Evolutionary conservation across 2,888 invertebrate species (phyloP).

Genomic region (Plutella xylostella): DNA sequence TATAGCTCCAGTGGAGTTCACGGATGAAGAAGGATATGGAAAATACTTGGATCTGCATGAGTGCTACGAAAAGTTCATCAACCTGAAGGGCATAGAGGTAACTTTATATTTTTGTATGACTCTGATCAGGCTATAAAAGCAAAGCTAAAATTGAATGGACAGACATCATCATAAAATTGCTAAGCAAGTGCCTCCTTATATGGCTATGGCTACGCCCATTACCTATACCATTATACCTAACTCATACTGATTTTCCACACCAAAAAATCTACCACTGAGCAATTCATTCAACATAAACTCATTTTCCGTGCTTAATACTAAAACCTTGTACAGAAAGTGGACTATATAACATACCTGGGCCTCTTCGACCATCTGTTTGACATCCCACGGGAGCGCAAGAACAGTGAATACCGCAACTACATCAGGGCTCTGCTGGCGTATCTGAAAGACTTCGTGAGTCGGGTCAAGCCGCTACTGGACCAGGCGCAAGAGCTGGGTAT

Average conservation of each 20-base stretch:
- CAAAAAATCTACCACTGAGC: background rate
- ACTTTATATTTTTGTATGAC: too few species aligned
- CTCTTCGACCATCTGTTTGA: slow-evolving; percentile 97
- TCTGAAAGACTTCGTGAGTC: slow-evolving; percentile 81
- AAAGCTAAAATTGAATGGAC: too few species aligned
- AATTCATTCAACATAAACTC: too few species aligned
- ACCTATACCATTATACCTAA: too few species aligned
- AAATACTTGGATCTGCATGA: slow-evolving; percentile 97
- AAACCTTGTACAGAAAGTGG: slow-evolving; percentile 86
- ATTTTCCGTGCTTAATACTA: slow-evolving; percentile 16
- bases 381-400: slow-evolving; percentile 91
- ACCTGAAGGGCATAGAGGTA: slow-evolving; percentile 95
- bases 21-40: slow-evolving; percentile 99
- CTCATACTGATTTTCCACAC: background rate
- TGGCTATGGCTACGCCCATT: too few species aligned
- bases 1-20: slow-evolving; percentile 90
- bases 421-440: slow-evolving; percentile 87
- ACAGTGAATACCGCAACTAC: slow-evolving; percentile 89
- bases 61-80: slow-evolving; percentile 95
- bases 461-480: slow-evolving; percentile 90
- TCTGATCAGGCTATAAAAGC: too few species aligned
- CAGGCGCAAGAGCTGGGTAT: slow-evolving; percentile 82
- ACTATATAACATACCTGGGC: slow-evolving; percentile 95
- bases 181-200: too few species aligned
- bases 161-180: too few species aligned